Evolutionary conservation across 2,888 invertebrate species (phyloP).

Genomic region (Drosophila meridionalis): DNA sequence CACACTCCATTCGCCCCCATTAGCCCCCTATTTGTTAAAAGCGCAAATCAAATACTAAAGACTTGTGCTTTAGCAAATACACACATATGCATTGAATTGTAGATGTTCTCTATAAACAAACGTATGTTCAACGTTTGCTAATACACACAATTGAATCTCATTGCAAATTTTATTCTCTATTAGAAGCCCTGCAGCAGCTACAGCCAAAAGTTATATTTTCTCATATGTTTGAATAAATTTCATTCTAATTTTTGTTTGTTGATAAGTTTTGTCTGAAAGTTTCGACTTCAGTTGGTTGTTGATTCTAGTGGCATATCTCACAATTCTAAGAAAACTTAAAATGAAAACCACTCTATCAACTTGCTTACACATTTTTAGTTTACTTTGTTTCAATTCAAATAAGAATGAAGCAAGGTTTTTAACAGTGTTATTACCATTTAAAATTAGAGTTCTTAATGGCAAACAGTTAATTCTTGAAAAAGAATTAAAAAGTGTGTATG

Average conservation of each 20-base stretch:
- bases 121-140: not conserved
- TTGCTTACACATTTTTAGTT: not conserved
- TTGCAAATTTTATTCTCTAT: not conserved
- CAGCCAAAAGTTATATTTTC: constrained; percentile 22
- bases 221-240: constrained; percentile 3
- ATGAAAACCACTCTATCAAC: not conserved
- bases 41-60: too few relatives aligned
- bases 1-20: too few relatives aligned
- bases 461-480: too few relatives aligned
- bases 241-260: constrained; percentile 14
- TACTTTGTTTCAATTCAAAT: not conserved
- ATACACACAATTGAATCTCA: not conserved
- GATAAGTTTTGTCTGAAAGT: constrained; percentile 14
- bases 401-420: not conserved
- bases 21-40: too few relatives aligned
- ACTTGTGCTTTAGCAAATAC: too few relatives aligned
- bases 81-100: too few relatives aligned
- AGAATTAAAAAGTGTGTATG: too few relatives aligned
- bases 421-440: not conserved
- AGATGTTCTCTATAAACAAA: too few relatives aligned
- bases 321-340: constrained; percentile 15
- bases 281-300: constrained; percentile 9
- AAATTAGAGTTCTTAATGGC: too few relatives aligned
- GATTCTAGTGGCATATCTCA: not conserved
- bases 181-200: constrained; percentile 20